Evolutionary conservation across 2,888 invertebrate species (phyloP).

Genomic region (Odontocolon sp.): DNA sequence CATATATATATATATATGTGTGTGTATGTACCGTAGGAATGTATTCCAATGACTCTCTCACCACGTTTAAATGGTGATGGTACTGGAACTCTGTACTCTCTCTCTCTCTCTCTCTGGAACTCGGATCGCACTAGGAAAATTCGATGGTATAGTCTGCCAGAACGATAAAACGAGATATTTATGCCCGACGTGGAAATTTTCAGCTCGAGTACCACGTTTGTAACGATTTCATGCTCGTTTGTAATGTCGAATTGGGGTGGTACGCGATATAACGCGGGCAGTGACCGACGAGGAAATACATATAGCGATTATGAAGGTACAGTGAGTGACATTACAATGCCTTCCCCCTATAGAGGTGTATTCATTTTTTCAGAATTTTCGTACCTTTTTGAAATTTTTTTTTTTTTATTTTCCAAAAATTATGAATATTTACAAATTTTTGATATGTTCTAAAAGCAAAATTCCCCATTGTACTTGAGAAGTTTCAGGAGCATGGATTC

Average conservation of each 20-base stretch:
- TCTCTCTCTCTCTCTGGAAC: slow-evolving; percentile 16
- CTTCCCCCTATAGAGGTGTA: neutral
- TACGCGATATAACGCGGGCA: slow-evolving; percentile 13
- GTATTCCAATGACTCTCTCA: slow-evolving; percentile 11
- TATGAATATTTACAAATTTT: no score
- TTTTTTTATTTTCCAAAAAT: no score
- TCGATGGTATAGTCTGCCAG: no score
- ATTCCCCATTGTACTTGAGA: no score
- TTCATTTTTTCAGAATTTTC: no score
- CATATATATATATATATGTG: neutral
- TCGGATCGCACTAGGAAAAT: no score
- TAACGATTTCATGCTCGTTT: slow-evolving; percentile 59
- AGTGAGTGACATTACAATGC: neutral
- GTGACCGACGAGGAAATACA: slow-evolving; percentile 52
- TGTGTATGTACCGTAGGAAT: neutral
- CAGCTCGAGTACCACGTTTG: slow-evolving; percentile 54
- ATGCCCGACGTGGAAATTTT: slow-evolving; percentile 58
- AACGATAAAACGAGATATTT: slow-evolving; percentile 60
- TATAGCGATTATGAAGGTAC: slow-evolving; percentile 35
- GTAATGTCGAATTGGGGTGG: slow-evolving; percentile 54
- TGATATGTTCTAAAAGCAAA: no score
- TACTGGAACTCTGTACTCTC: slow-evolving; percentile 5
- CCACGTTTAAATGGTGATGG: slow-evolving; percentile 39
- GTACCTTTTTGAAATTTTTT: no score
- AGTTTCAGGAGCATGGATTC: no score